Evolutionary conservation across 2,888 invertebrate genomes (phyloP).

Genomic region (Brassicogethes aeneus): DNA sequence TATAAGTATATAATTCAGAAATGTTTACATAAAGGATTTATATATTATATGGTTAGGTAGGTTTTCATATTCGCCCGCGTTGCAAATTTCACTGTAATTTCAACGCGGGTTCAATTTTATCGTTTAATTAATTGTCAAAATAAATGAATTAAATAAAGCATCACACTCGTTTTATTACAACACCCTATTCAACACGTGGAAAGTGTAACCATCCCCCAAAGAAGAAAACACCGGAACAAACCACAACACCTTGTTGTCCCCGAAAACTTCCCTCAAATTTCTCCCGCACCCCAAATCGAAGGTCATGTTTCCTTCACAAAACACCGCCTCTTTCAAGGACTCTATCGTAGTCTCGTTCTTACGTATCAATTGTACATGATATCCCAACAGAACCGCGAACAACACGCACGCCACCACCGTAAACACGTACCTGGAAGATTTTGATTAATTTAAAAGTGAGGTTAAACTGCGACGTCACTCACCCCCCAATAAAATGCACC

Average conservation of each 20-base stretch:
- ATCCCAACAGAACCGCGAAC: constrained; percentile 16
- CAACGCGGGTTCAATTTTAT: background rate
- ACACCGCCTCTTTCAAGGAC: constrained; percentile 15
- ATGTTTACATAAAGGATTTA: constrained; percentile 22
- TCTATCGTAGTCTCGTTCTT: constrained; percentile 27
- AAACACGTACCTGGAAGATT: too few species aligned
- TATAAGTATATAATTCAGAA: constrained; percentile 12
- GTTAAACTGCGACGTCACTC: too few species aligned
- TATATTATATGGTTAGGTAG: constrained; percentile 24
- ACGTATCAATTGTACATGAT: constrained; percentile 17
- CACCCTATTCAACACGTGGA: background rate
- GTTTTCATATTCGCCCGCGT: constrained; percentile 21
- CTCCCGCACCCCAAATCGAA: constrained; percentile 22
- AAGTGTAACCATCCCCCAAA: constrained; percentile 17
- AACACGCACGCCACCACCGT: constrained; percentile 10
- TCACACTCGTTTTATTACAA: too few species aligned
- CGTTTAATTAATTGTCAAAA: background rate
- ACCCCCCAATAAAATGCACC: too few species aligned
- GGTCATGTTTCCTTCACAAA: constrained; percentile 17
- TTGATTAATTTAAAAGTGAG: too few species aligned
- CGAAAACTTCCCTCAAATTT: constrained; percentile 24
- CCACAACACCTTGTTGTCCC: constrained; percentile 21
- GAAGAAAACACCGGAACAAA: constrained; percentile 19
- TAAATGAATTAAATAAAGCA: background rate
- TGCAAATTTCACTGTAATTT: background rate